These are phyloP conservation scores for Ursus arctos DNA, from an alignment of 2,113 vertebrate genomes.

Conservation along the genomic window DNA sequence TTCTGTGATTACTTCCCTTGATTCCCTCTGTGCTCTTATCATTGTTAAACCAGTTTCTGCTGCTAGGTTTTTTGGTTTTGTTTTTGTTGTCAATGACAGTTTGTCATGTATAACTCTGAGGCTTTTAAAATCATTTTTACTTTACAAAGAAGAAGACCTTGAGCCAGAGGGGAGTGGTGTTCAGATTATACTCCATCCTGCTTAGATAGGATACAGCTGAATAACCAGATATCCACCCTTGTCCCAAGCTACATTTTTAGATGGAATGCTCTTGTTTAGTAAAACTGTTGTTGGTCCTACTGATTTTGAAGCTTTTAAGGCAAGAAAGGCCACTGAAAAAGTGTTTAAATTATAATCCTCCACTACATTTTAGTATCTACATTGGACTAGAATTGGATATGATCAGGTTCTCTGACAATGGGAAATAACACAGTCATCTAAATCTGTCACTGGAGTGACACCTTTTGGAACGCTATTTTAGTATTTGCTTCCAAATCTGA, in stretches of 20 bases:
- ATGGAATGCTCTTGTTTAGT: background rate
- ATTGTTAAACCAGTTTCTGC: background rate
- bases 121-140: constrained; percentile 15
- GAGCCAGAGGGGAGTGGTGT: background rate
- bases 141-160: constrained; percentile 24
- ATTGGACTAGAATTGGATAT: background rate
- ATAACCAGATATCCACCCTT: background rate
- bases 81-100: background rate
- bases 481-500: constrained; percentile 16
- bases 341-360: background rate
- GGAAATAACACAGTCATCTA: background rate
- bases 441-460: background rate
- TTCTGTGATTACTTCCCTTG: background rate
- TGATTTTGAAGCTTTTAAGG: constrained; percentile 21
- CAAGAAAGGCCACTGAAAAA: constrained; percentile 1
- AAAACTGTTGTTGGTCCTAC: constrained; percentile 8
- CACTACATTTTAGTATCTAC: constrained; percentile 21
- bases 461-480: background rate
- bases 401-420: background rate
- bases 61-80: background rate
- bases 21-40: background rate
- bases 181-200: background rate
- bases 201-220: background rate
- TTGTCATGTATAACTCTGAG: background rate
- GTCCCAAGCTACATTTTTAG: background rate